Conservation (phyloP, 2,888 invertebrate genomes). For the Nomada goodeniana region DNA sequence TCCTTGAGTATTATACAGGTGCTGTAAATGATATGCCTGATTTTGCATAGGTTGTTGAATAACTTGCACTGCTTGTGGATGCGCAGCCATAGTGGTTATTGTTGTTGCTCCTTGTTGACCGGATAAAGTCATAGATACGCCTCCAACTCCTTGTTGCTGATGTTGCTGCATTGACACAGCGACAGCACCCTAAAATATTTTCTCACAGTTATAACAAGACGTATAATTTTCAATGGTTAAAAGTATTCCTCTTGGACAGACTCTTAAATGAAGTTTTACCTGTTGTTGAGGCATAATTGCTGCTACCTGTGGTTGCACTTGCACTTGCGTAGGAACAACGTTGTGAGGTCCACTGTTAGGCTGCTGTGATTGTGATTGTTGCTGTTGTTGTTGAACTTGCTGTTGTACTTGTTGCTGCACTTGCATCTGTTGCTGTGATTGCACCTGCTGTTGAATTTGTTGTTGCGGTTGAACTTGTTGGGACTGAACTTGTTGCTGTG, state of each 20-base stretch:
- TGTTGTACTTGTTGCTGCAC: conserved; percentile 76
- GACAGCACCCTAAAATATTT: conserved; percentile 75
- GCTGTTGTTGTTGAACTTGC: conserved; percentile 78
- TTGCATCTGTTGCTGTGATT: conserved; percentile 79
- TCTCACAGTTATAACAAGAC: neutral
- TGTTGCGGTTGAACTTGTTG: conserved; percentile 80
- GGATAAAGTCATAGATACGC: conserved; percentile 83
- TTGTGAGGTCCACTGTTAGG: conserved; percentile 79
- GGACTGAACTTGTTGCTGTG: conserved; percentile 81
- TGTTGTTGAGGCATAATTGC: conserved; percentile 84
- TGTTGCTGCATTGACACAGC: conserved; percentile 86
- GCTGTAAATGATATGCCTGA: conserved; percentile 90
- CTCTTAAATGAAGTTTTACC: conserved; percentile 66
- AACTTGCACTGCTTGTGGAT: conserved; percentile 91
- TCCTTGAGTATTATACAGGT: conserved; percentile 92
- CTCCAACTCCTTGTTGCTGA: conserved; percentile 85
- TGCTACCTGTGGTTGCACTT: conserved; percentile 83
- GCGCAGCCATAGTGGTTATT: conserved; percentile 91
- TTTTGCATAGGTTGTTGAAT: conserved; percentile 93
- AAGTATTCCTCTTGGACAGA: neutral
- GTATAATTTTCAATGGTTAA: neutral
- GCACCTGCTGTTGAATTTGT: conserved; percentile 72
- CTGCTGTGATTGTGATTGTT: conserved; percentile 77
- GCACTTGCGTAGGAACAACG: conserved; percentile 81
- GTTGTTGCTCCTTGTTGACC: conserved; percentile 86